These are phyloP conservation scores for Apomyelois bistriatella DNA, from an alignment of 2,888 invertebrate genomes.

Conservation along the genomic window DNA sequence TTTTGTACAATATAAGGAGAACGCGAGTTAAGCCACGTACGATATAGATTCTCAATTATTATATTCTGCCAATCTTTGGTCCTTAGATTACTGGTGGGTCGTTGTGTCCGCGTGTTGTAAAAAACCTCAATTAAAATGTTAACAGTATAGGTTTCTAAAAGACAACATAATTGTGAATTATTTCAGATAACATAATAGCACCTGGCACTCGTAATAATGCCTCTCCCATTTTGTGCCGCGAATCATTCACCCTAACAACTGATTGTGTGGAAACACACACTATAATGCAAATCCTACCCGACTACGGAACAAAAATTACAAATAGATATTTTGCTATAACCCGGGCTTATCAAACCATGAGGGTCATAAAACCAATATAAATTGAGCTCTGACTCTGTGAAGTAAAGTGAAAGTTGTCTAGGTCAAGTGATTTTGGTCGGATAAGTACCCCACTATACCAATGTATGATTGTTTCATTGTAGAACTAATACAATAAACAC, in stretches of 20 bases:
- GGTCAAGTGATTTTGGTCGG: slow-evolving; percentile 20
- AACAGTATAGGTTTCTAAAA: no score
- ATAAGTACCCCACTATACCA: slow-evolving; percentile 24
- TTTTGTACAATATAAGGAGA: no score
- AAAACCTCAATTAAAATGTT: no score
- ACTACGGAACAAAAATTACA: slow-evolving; percentile 39
- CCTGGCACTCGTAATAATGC: slow-evolving; percentile 2
- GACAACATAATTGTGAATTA: neutral
- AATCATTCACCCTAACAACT: slow-evolving; percentile 21
- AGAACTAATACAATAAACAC: slow-evolving; percentile 41
- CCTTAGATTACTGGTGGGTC: no score
- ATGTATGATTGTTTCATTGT: slow-evolving; percentile 41
- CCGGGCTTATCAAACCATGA: slow-evolving; percentile 34
- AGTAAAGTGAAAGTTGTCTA: neutral
- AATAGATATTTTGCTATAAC: slow-evolving; percentile 43
- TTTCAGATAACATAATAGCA: slow-evolving; percentile 3
- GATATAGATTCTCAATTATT: no score
- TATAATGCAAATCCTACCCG: slow-evolving; percentile 32
- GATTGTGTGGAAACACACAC: slow-evolving; percentile 35
- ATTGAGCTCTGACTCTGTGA: slow-evolving; percentile 18
- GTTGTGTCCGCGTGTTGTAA: no score
- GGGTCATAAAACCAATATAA: slow-evolving; percentile 26
- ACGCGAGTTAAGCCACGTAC: no score
- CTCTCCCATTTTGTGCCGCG: slow-evolving; percentile 8
- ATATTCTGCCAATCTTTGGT: no score